Percentiles rank a stretch among this genome's conserved stretches.
Conservation (phyloP, 2,888 invertebrate species). For the Eulithis prunata region DNA sequence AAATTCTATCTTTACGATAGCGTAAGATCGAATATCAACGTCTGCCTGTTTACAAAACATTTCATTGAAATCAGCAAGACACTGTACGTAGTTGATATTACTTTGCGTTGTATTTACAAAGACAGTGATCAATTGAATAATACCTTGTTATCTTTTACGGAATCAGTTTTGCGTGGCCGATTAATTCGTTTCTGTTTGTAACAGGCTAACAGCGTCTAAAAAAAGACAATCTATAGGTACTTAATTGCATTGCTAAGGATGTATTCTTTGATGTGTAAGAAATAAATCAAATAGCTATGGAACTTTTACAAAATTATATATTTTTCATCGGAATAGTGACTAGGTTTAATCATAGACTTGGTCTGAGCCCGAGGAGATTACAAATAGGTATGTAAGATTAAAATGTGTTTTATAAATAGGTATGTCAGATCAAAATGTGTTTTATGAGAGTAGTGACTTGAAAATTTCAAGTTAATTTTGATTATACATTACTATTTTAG, state of each 20-base stretch:
- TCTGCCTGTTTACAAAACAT: conserved; percentile 17
- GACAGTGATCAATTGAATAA: conserved; percentile 9
- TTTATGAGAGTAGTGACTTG: conserved; percentile 22
- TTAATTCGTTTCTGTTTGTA: not conserved
- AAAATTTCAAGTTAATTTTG: conserved; percentile 16
- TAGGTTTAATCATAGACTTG: no score
- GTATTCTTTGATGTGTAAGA: no score
- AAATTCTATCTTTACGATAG: conserved; percentile 42
- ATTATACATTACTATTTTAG: not conserved
- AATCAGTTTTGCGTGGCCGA: conserved; percentile 9
- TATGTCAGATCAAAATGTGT: no score
- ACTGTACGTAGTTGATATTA: conserved; percentile 1
- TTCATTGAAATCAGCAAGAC: conserved; percentile 14
- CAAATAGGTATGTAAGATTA: no score
- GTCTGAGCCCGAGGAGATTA: no score
- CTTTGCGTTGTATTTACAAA: not conserved
- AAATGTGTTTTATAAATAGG: not conserved
- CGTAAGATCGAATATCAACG: conserved; percentile 37
- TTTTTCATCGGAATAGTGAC: no score
- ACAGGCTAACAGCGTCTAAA: no score
- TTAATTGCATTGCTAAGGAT: no score
- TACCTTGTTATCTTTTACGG: conserved; percentile 7
- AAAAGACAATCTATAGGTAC: no score
- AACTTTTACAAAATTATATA: no score
- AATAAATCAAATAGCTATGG: no score